phyloP scores from a whole-genome alignment of 2,888 invertebrate species.

The Cepaea hortensis region DNA sequence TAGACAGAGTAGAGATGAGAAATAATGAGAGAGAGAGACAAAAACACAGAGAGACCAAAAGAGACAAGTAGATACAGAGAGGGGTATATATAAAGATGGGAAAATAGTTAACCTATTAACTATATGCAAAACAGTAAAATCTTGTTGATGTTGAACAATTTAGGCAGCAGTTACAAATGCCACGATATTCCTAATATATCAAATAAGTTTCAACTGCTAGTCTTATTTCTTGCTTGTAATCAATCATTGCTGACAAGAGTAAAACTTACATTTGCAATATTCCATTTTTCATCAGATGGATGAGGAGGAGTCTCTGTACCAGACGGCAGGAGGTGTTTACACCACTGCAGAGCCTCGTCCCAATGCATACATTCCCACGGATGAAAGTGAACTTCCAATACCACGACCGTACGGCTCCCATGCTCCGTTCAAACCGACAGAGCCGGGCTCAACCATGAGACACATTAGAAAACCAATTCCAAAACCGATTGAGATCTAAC shows the following conservation, averaged over 20 bases:
- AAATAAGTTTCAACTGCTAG: no score
- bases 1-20: background rate
- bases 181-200: no score
- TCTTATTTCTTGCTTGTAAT: no score
- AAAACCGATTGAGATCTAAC: slow-evolving; percentile 76
- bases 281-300: slow-evolving; percentile 60
- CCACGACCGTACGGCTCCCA: slow-evolving; percentile 76
- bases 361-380: slow-evolving; percentile 76
- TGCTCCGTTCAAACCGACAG: slow-evolving; percentile 76
- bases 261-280: background rate
- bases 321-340: slow-evolving; percentile 71
- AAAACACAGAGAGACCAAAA: background rate
- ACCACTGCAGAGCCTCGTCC: slow-evolving; percentile 76
- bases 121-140: no score
- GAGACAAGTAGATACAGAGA: background rate
- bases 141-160: no score
- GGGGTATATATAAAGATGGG: background rate
- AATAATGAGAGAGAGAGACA: background rate
- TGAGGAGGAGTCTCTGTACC: slow-evolving; percentile 74
- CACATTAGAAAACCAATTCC: slow-evolving; percentile 76
- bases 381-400: slow-evolving; percentile 76
- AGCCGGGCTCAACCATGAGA: slow-evolving; percentile 75
- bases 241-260: background rate
- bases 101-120: no score
- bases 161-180: no score